Evolutionary conservation across 2,113 vertebrate genomes (phyloP).

Genomic region (Nothocercus julius): DNA sequence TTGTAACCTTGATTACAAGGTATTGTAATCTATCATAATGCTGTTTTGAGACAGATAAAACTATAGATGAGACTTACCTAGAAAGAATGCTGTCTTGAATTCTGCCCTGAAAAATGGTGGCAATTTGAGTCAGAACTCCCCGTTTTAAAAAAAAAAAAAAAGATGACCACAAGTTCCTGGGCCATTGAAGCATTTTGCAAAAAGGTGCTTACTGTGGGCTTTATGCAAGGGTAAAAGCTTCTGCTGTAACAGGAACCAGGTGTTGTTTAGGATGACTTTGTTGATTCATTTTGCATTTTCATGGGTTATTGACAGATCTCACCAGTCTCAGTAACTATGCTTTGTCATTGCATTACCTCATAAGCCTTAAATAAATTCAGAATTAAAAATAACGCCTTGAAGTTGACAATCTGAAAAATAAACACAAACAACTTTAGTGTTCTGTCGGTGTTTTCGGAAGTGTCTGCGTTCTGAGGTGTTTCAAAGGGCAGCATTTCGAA

Average conservation of each 20-base stretch:
- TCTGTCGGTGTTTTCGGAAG: neutral
- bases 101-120: neutral
- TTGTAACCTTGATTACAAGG: neutral
- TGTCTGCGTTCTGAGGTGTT: neutral
- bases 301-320: neutral
- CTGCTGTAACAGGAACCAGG: neutral
- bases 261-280: neutral
- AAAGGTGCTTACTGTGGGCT: neutral
- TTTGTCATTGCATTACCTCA: neutral
- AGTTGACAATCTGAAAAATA: neutral
- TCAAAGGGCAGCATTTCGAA: neutral
- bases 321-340: neutral
- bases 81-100: neutral
- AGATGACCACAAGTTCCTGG: neutral
- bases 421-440: neutral
- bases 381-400: neutral
- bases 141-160: neutral
- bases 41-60: neutral
- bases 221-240: neutral
- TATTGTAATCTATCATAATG: neutral
- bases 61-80: neutral
- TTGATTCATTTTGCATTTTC: conserved; percentile 16
- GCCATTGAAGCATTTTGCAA: neutral
- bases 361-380: neutral
- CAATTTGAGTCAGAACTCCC: neutral